These are phyloP conservation scores for Oostethus manadensis DNA, from an alignment of 2,113 vertebrate species.

Conservation along the genomic window DNA sequence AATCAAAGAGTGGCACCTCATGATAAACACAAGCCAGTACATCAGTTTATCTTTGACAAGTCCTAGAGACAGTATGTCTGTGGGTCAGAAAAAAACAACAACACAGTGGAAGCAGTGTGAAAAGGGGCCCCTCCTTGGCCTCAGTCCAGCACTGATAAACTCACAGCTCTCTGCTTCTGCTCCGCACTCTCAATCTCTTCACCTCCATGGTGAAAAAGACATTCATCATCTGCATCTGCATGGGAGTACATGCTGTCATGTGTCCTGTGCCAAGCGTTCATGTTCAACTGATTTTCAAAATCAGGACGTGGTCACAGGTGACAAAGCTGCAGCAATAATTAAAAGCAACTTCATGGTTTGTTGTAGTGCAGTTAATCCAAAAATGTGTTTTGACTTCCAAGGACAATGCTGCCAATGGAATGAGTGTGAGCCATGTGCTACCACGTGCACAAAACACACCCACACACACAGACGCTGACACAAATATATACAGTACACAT, in stretches of 20 bases:
- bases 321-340: constrained; percentile 28
- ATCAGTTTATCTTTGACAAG: constrained; percentile 15
- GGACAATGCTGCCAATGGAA: constrained; percentile 28
- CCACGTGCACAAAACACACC: constrained; percentile 18
- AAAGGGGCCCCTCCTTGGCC: constrained; percentile 30
- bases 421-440: constrained; percentile 18
- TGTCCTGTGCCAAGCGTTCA: constrained; percentile 12
- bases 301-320: constrained; percentile 1
- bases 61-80: not conserved
- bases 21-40: constrained; percentile 6
- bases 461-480: constrained; percentile 14
- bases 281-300: constrained; percentile 10
- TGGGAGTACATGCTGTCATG: not conserved
- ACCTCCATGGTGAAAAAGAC: constrained; percentile 11
- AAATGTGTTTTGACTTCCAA: constrained; percentile 44
- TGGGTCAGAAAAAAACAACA: constrained; percentile 10
- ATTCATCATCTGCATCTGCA: constrained; percentile 23
- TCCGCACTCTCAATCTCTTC: constrained; percentile 9
- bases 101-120: constrained; percentile 11
- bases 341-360: constrained; percentile 31
- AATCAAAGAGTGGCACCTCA: not conserved
- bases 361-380: constrained; percentile 24
- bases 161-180: constrained; percentile 14
- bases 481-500: constrained; percentile 27
- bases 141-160: constrained; percentile 46